Conservation (phyloP, 2,888 invertebrate species). For the Caenorhabditis sp. region DNA sequence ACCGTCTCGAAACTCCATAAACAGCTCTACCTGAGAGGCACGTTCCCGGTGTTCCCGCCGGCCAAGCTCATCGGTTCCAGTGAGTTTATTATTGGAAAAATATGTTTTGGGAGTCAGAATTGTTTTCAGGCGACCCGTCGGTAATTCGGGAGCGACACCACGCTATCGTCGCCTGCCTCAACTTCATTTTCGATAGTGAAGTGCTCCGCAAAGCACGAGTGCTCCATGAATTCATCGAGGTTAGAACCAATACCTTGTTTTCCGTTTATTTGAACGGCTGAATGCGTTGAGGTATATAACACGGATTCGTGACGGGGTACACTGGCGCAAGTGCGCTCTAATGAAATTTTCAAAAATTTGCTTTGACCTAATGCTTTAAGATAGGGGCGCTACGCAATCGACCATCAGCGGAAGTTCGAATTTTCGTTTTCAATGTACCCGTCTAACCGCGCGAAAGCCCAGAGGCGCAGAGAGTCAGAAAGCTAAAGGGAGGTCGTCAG, state of each 20-base stretch:
- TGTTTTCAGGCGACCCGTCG: conserved; percentile 45
- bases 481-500: too few species aligned
- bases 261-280: too few species aligned
- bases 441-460: too few species aligned
- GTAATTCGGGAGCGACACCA: conserved; percentile 55
- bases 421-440: too few species aligned
- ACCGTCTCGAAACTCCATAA: conserved; percentile 63
- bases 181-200: conserved; percentile 65
- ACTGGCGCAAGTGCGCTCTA: too few species aligned
- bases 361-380: too few species aligned
- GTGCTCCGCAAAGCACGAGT: conserved; percentile 65
- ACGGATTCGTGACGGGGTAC: too few species aligned
- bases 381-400: too few species aligned
- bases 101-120: neutral
- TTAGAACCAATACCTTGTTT: too few species aligned
- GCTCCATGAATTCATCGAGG: conserved; percentile 66
- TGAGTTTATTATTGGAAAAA: conserved; percentile 2
- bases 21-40: conserved; percentile 66
- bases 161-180: conserved; percentile 58
- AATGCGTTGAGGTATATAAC: too few species aligned
- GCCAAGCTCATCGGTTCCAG: conserved; percentile 60
- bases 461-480: neutral
- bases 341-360: too few species aligned
- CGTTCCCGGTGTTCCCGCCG: conserved; percentile 64
- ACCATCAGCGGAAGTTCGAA: too few species aligned